Evolutionary conservation across 2,797 vertebrate species (phyloP), one percentile per base, ranked within the genome.

Genomic region (Schizothorax lantsangensis): DNA sequence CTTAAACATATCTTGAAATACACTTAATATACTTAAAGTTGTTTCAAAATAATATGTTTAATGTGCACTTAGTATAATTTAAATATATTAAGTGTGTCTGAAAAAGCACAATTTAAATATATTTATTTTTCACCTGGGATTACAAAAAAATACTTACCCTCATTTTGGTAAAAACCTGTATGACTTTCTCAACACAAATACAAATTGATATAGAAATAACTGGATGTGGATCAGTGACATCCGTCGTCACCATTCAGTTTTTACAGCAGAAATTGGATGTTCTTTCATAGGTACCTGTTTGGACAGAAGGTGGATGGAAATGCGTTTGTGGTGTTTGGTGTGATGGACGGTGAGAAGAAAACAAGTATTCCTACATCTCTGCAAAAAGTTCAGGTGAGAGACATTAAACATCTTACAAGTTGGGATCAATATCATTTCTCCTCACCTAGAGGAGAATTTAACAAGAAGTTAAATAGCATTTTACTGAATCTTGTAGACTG

Each of bases 231-330:
- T n/a, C 10, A 72, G 1, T 9, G 1, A 2, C 36, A n/a, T 21
- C 2, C 0, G 0, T n/a, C 0, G 0, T 33, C 69, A n/a, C 10
- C 0, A 1, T 45, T 73, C 23, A 45, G 11, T 26, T 26, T 30
- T 74, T 47, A 73, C 71, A 45, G 23, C 23, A 4, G 71, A 47
- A 26, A 8, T 5, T 19, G 26, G 2, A 79, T 49, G 19, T 54
- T 36, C 2, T 43, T 47, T 62, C 88, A 40, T n/a, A 83, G 81
- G 3, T 74, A 74, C 1, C 69, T 74, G 38, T 62, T 59, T 74
- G 81, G 81, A 43, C 1, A 19, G 38, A 62, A 14, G 69, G 81
- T 74, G 9, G 5, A 23, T 12, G 81, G 82, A 33, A 30, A 33
- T 45, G 82, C 38, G 0, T 74, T 43, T 36, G 69, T 75, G 19